Conservation (phyloP, 2,113 vertebrate species). For the Himantopus leucocephalus region DNA sequence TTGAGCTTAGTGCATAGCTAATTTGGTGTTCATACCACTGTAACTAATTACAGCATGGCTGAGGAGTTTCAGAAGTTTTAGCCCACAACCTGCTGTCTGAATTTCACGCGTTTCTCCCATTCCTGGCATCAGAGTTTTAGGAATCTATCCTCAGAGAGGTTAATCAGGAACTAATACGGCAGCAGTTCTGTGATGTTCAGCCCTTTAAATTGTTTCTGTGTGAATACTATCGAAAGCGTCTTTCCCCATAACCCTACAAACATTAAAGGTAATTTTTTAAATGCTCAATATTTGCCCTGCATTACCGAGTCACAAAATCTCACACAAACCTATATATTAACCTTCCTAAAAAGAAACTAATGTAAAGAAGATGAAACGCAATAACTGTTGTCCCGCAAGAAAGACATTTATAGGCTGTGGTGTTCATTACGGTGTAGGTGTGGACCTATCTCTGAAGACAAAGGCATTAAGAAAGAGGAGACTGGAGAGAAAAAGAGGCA, state of each 20-base stretch:
- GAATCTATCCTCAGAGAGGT: background rate
- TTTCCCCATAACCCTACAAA: background rate
- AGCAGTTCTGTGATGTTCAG: background rate
- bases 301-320: background rate
- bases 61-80: conserved; percentile 26
- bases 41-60: conserved; percentile 30
- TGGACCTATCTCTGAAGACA: background rate
- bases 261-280: background rate
- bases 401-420: background rate
- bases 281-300: background rate
- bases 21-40: conserved; percentile 17
- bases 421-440: background rate
- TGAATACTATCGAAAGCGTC: background rate
- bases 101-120: background rate
- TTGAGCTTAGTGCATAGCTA: conserved; percentile 12
- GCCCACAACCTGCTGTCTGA: background rate
- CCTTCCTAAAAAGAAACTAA: background rate
- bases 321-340: background rate
- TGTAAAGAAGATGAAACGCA: background rate
- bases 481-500: background rate
- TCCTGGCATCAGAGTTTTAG: background rate
- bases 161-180: background rate
- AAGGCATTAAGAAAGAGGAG: background rate
- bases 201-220: background rate
- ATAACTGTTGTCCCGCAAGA: background rate